phyloP scores from a whole-genome alignment of 2,797 vertebrate species.

The Centropyge bicolor region DNA sequence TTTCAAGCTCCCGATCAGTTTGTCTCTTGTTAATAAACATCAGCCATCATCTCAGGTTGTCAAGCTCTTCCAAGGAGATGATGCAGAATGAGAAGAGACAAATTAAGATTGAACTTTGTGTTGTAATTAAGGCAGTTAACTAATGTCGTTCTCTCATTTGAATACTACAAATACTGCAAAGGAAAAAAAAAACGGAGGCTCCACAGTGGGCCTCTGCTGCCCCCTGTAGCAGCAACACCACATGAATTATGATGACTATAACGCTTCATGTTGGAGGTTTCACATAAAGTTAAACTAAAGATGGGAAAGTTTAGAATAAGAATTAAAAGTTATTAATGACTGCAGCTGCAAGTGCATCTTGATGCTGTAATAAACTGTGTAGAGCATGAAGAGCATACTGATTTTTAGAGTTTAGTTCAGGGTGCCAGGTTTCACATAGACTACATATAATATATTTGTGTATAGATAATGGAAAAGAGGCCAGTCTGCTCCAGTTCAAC shows the following conservation, averaged over 20 bases:
- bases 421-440: neutral
- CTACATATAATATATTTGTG: neutral
- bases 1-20: conserved; percentile 53
- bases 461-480: neutral
- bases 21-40: conserved; percentile 53
- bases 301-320: neutral
- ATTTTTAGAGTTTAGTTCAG: neutral
- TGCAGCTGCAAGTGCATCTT: conserved; percentile 7
- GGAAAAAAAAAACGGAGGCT: neutral
- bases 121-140: conserved; percentile 43
- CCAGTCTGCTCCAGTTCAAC: neutral
- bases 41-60: conserved; percentile 34
- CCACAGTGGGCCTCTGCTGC: conserved; percentile 59
- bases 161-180: conserved; percentile 29
- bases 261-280: conserved; percentile 17
- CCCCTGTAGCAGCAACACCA: conserved; percentile 41
- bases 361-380: neutral
- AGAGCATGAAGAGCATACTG: neutral
- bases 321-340: conserved; percentile 4
- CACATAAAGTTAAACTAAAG: neutral
- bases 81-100: conserved; percentile 34
- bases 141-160: conserved; percentile 26
- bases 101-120: conserved; percentile 42
- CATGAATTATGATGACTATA: conserved; percentile 9
- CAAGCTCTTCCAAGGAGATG: conserved; percentile 32